Evolutionary conservation across 2,888 invertebrate species (phyloP).

Genomic region (Limnephilus auricula): DNA sequence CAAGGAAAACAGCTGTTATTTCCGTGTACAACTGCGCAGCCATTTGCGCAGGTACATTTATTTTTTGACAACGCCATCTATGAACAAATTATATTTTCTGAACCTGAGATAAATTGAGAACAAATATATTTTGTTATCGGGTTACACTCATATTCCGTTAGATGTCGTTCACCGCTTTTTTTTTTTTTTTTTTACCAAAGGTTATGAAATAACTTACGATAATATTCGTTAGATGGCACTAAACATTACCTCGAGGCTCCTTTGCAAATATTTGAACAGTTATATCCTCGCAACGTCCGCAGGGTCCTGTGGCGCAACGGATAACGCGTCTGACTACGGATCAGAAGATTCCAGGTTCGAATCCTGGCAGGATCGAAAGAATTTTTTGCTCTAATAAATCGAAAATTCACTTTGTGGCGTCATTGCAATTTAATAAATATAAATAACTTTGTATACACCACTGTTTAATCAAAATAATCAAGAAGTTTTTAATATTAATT

Average conservation of each 20-base stretch:
- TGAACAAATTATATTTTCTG: not conserved
- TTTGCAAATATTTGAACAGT: not conserved
- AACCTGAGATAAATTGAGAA: not conserved
- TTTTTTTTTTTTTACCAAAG: too few relatives aligned
- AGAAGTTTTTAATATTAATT: too few relatives aligned
- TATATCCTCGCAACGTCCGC: not conserved
- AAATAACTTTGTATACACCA: not conserved
- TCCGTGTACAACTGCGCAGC: conserved; percentile 53
- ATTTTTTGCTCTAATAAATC: conserved; percentile 29
- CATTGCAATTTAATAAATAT: not conserved
- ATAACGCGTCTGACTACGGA: conserved; percentile 86
- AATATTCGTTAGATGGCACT: conserved; percentile 40
- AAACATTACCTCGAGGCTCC: not conserved
- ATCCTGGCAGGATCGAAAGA: conserved; percentile 77
- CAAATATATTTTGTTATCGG: not conserved
- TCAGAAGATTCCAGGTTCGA: conserved; percentile 84
- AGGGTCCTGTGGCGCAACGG: conserved; percentile 80
- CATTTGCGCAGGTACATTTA: conserved; percentile 48
- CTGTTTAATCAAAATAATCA: too few relatives aligned
- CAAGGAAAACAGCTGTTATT: conserved; percentile 78
- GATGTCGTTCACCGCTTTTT: not conserved
- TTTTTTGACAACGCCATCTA: conserved; percentile 2
- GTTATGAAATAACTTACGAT: not conserved
- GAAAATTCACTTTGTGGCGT: too few relatives aligned
- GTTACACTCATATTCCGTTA: not conserved